Conservation (phyloP, 2,113 vertebrate genomes). For the Rynchops niger region DNA sequence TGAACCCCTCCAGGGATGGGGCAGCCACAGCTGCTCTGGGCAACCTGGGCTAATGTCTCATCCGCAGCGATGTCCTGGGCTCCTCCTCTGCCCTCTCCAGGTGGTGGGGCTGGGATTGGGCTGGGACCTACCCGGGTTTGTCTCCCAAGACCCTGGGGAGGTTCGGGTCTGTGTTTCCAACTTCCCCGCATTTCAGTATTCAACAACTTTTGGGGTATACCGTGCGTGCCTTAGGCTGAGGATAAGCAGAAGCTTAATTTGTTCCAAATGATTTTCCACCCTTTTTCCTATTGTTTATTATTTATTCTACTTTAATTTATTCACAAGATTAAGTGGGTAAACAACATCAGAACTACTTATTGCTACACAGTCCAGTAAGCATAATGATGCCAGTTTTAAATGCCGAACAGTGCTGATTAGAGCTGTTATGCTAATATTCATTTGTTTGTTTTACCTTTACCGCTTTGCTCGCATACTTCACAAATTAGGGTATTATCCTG, state of each 20-base stretch:
- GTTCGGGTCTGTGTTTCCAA: not conserved
- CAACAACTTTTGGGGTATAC: not conserved
- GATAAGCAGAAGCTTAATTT: not conserved
- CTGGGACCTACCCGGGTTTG: not conserved
- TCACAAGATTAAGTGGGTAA: slow-evolving; percentile 59
- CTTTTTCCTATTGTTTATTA: slow-evolving; percentile 60
- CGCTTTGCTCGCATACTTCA: slow-evolving; percentile 45
- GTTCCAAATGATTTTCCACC: slow-evolving; percentile 23
- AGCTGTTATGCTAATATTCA: slow-evolving; percentile 1
- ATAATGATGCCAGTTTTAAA: slow-evolving; percentile 28
- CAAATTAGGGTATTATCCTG: slow-evolving; percentile 61
- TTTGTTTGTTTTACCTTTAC: slow-evolving; percentile 43
- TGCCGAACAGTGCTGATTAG: not conserved
- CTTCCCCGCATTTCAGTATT: not conserved
- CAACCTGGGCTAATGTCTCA: not conserved
- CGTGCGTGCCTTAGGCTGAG: not conserved
- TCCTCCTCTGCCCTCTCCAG: too few relatives aligned
- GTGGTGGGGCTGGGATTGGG: not conserved
- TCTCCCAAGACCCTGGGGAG: not conserved
- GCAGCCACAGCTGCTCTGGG: not conserved
- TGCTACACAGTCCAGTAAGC: slow-evolving; percentile 51
- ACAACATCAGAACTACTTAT: slow-evolving; percentile 37
- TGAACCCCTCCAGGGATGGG: not conserved
- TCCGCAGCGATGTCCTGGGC: fast-evolving
- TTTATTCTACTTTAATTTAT: slow-evolving; percentile 60